Evolutionary conservation across 2,797 vertebrate genomes (phyloP).

Genomic region (Gila robusta): DNA sequence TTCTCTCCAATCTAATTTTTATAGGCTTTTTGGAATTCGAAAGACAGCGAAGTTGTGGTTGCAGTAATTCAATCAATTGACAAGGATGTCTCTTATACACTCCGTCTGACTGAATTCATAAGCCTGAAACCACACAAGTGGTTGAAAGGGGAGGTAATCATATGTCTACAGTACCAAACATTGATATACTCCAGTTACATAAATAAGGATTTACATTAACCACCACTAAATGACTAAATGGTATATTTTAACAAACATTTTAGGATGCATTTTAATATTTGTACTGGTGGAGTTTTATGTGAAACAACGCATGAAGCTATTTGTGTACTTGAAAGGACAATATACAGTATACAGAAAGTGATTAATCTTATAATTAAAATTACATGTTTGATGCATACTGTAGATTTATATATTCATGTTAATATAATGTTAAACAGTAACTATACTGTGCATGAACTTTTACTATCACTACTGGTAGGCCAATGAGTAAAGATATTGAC

Average conservation of each 20-base stretch:
- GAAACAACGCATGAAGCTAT: no score
- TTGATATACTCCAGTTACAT: not conserved
- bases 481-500: no score
- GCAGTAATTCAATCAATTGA: not conserved
- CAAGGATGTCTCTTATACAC: not conserved
- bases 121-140: slow-evolving; percentile 16
- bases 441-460: no score
- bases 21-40: not conserved
- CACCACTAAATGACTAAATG: not conserved
- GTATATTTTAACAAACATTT: not conserved
- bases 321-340: no score
- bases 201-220: no score
- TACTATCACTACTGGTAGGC: no score
- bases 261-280: no score
- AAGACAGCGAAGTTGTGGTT: slow-evolving; percentile 9
- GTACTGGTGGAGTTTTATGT: no score
- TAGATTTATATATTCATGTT: not conserved
- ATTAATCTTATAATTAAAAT: not conserved
- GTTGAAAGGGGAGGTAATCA: slow-evolving; percentile 9
- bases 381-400: not conserved
- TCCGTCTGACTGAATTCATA: not conserved
- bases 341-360: no score
- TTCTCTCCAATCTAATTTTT: not conserved
- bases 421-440: not conserved
- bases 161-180: not conserved